phyloP scores from a whole-genome alignment of 2,113 vertebrate genomes.

The Pristiophorus japonicus region DNA sequence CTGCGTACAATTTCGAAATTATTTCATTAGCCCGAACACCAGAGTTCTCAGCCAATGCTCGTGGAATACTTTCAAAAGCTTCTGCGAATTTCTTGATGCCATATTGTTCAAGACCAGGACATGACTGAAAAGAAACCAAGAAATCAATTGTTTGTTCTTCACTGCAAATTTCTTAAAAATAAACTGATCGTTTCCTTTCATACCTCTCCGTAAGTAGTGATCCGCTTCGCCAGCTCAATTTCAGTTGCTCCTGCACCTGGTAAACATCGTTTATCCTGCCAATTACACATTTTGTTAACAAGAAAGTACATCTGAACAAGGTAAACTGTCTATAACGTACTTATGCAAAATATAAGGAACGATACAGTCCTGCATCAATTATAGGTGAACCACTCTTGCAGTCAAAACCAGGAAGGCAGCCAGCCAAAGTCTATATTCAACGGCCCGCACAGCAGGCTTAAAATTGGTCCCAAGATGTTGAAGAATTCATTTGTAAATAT shows the following conservation, averaged over 20 bases:
- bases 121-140: constrained; percentile 61
- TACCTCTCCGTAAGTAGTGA: constrained; percentile 92
- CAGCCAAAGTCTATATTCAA: neutral
- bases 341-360: neutral
- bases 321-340: neutral
- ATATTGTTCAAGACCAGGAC: constrained; percentile 92
- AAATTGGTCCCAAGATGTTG: neutral
- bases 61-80: constrained; percentile 83
- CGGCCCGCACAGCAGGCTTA: neutral
- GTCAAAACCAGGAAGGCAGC: neutral
- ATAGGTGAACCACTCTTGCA: neutral
- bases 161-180: neutral
- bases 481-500: neutral
- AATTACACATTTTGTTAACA: constrained; percentile 21
- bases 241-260: constrained; percentile 93
- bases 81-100: constrained; percentile 96
- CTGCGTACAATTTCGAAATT: constrained; percentile 87
- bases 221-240: constrained; percentile 86
- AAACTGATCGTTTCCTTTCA: neutral
- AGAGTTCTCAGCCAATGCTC: constrained; percentile 87
- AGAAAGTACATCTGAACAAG: neutral
- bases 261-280: constrained; percentile 81
- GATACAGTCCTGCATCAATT: neutral
- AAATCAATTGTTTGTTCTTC: neutral
- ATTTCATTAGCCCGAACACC: constrained; percentile 88